Base-by-base conservation (phyloP, 2,113 vertebrate species). In the Muntiacus reevesi region DNA sequence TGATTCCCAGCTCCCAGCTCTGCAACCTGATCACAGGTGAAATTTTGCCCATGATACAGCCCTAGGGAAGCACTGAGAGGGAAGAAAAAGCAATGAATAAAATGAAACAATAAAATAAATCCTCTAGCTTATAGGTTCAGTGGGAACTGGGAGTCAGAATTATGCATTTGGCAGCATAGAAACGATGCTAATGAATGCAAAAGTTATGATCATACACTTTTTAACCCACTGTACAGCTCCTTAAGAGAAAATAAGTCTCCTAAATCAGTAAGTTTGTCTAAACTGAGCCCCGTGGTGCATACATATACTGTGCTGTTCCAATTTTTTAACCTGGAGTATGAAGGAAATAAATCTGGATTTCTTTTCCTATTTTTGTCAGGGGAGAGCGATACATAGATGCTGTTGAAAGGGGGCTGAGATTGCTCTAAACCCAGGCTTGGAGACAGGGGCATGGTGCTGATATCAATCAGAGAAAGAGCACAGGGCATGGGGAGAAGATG, bases 101-200 rank as follows among this genome's bases (percentile, higher is more conserved):
- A 95, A 78, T 2, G 36, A 94, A 95, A 97, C 59, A 40, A 81
- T 96, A 85, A 94, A 90, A 95, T 94, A 89, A 96, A 96, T 87
- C 67, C 96, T 94, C 62, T 94, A 90, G 86, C 88, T 96, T 94
- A 93, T 78, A 90, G 62, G 93, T 97, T 97, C 83, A 47, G 59
- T 91, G 97, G 94, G 95, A 97, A 74, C 67, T 74, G 9, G 13
- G 91, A 50, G 3, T 91, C 91, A 97, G 85, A 95, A 83, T 95
- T 60, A 89, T 45, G 76, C 45, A 52, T 94, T 92, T 82, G 30
- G 88, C 82, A 97, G 81, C 82, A 45, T 15, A 64, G 90, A 83
- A 94, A 78, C 88, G 93, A 83, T 74, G 87, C 64, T 86, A 86
- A 94, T 74, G 91, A 87, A 95, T 81, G 90, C 81, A 86, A 57